Percentiles rank a stretch among this genome's conserved stretches.
These are phyloP conservation scores for Tachyglossus aculeatus DNA, from an alignment of 2,797 vertebrate genomes.

Conservation along the genomic window DNA sequence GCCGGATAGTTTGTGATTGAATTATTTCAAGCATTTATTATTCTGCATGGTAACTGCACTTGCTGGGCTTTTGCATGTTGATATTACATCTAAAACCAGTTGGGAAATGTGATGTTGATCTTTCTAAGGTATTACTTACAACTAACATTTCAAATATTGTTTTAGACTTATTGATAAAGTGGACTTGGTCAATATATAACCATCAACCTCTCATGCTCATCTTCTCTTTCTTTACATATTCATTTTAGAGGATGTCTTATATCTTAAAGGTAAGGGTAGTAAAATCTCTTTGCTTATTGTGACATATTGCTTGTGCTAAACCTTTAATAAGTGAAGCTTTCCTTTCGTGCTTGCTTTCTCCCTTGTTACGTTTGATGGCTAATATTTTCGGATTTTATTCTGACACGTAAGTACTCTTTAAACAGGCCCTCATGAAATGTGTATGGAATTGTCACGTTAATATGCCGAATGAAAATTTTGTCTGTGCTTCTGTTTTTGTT, in stretches of 20 bases:
- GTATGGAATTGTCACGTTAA: conserved; percentile 5
- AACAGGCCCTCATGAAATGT: conserved; percentile 29
- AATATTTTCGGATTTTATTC: conserved; percentile 44
- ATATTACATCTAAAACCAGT: conserved; percentile 65
- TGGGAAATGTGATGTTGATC: conserved; percentile 45
- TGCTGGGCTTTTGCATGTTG: conserved; percentile 70
- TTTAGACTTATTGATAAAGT: conserved; percentile 74
- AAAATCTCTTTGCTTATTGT: conserved; percentile 61
- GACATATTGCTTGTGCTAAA: conserved; percentile 60
- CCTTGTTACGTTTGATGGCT: conserved; percentile 56
- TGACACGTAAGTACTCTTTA: conserved; percentile 49
- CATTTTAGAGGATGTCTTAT: conserved; percentile 99
- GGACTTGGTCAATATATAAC: conserved; percentile 78
- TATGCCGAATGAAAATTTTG: conserved; percentile 13
- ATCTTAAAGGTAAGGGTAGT: conserved; percentile 99
- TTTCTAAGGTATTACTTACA: conserved; percentile 57
- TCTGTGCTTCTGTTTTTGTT: conserved; percentile 4
- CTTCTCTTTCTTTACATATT: conserved; percentile 90
- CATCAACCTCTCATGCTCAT: conserved; percentile 77
- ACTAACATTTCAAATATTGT: conserved; percentile 71
- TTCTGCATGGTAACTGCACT: conserved; percentile 66
- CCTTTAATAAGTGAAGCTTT: conserved; percentile 50
- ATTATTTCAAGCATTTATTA: conserved; percentile 52
- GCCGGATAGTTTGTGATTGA: conserved; percentile 40
- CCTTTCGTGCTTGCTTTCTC: conserved; percentile 60